A percentile compares a stretch with the other conserved stretches of the same genome.
phyloP scores from a whole-genome alignment of 2,888 invertebrate genomes.

The Ectropis crepuscularia region DNA sequence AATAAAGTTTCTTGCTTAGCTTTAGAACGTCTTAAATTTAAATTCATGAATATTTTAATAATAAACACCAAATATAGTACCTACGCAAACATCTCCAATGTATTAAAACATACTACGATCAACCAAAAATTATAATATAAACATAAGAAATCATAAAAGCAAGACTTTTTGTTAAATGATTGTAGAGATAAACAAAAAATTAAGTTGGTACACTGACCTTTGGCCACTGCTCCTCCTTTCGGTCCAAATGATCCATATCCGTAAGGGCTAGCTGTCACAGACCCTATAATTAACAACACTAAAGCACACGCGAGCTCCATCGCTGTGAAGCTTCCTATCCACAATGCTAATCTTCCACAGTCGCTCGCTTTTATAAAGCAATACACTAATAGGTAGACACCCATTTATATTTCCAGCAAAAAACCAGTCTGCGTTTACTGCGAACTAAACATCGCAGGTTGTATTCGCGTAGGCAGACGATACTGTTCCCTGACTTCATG shows the following conservation, averaged over 20 bases:
- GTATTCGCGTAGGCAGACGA: constrained; percentile 64
- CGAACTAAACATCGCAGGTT: constrained; percentile 74
- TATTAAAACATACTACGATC: background rate
- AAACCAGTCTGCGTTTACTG: constrained; percentile 77
- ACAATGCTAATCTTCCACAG: constrained; percentile 69
- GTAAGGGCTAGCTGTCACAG: constrained; percentile 66
- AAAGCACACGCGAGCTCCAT: constrained; percentile 75
- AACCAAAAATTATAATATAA: constrained; percentile 3
- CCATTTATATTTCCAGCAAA: constrained; percentile 69
- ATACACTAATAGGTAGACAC: constrained; percentile 76
- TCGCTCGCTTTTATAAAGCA: constrained; percentile 78
- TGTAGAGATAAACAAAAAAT: background rate
- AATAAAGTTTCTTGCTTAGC: too few relatives aligned
- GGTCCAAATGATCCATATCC: constrained; percentile 77
- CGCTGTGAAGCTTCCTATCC: constrained; percentile 71
- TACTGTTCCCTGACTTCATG: constrained; percentile 64
- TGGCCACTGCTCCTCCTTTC: constrained; percentile 68
- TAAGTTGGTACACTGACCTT: constrained; percentile 59
- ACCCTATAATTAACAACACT: constrained; percentile 61
- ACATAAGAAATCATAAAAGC: constrained; percentile 4
- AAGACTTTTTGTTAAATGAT: constrained; percentile 5
- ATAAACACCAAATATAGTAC: too few relatives aligned
- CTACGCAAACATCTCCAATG: background rate
- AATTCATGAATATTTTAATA: too few relatives aligned
- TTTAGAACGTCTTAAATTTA: too few relatives aligned